Percentiles rank a stretch among this genome's conserved stretches.
Conservation (phyloP, 2,797 vertebrate genomes). For the Sebastes reedi region DNA sequence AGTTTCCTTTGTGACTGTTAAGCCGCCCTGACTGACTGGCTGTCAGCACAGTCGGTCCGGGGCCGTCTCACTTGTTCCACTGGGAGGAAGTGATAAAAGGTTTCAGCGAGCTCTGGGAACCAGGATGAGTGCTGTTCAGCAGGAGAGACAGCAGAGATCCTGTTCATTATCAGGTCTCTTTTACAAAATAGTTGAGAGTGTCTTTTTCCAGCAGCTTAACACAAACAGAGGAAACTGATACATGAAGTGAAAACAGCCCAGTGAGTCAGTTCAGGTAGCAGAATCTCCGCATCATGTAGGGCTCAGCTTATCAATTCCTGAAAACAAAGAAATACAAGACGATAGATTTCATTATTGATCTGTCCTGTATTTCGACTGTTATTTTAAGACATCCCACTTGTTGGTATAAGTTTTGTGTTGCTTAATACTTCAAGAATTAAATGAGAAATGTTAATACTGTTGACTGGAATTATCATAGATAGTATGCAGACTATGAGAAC, state of each 20-base stretch:
- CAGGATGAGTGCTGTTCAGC: constrained; percentile 26
- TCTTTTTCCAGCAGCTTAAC: background rate
- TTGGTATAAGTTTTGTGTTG: background rate
- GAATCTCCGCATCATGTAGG: background rate
- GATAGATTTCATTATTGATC: background rate
- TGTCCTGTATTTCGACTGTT: background rate
- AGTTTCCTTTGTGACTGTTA: constrained; percentile 75
- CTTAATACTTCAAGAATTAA: background rate
- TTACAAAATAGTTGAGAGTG: background rate
- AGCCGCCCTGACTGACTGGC: constrained; percentile 51
- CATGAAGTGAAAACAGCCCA: background rate
- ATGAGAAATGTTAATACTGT: background rate
- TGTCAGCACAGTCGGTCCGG: constrained; percentile 48
- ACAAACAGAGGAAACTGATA: background rate
- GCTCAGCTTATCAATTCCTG: background rate
- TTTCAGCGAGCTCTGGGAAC: constrained; percentile 47
- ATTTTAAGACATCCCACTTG: background rate
- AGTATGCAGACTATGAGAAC: background rate
- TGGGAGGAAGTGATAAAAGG: constrained; percentile 54
- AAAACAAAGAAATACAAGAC: background rate
- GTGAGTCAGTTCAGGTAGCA: background rate
- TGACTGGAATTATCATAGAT: background rate
- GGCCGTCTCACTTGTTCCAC: constrained; percentile 55
- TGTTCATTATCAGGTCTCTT: constrained; percentile 21
- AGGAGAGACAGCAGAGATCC: constrained; percentile 5